These are phyloP conservation scores for Nebria brevicollis DNA, from an alignment of 2,888 invertebrate genomes.

Conservation along the genomic window DNA sequence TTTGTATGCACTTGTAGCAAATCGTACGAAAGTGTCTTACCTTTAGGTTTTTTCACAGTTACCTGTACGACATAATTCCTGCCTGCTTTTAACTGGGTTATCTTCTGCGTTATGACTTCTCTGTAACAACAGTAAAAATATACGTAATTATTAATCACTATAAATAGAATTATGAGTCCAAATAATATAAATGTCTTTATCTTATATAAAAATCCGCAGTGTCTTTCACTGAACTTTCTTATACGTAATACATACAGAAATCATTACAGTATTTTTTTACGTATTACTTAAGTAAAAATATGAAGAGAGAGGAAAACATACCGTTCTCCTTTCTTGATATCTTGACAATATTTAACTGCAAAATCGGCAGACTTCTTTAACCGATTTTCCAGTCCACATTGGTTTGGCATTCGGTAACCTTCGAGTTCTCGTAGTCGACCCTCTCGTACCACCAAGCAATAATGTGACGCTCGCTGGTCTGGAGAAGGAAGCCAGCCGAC, in stretches of 20 bases:
- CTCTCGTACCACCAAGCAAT: slow-evolving; percentile 62
- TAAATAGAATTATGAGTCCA: neutral
- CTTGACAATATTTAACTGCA: slow-evolving; percentile 59
- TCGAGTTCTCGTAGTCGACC: slow-evolving; percentile 56
- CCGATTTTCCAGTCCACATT: slow-evolving; percentile 62
- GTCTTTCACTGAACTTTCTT: too few species aligned
- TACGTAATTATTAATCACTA: neutral
- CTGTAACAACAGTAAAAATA: slow-evolving; percentile 57
- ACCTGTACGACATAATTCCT: slow-evolving; percentile 69
- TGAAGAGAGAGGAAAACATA: slow-evolving; percentile 44
- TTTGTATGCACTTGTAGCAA: slow-evolving; percentile 64
- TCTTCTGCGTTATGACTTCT: slow-evolving; percentile 63
- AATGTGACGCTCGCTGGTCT: slow-evolving; percentile 59
- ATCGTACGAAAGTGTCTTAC: slow-evolving; percentile 69
- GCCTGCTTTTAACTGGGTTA: slow-evolving; percentile 65
- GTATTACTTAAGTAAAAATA: neutral
- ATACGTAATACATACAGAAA: too few species aligned
- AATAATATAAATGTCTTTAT: too few species aligned
- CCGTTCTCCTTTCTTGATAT: slow-evolving; percentile 54
- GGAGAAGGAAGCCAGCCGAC: slow-evolving; percentile 70
- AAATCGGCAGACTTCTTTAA: slow-evolving; percentile 61
- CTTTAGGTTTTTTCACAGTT: slow-evolving; percentile 67
- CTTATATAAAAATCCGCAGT: too few species aligned
- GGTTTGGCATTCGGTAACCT: slow-evolving; percentile 60
- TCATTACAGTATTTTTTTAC: slow-evolving; percentile 10